Percentiles rank a stretch among this genome's conserved stretches.
phyloP scores from a whole-genome alignment of 2,113 vertebrate species.

The Origma solitaria region DNA sequence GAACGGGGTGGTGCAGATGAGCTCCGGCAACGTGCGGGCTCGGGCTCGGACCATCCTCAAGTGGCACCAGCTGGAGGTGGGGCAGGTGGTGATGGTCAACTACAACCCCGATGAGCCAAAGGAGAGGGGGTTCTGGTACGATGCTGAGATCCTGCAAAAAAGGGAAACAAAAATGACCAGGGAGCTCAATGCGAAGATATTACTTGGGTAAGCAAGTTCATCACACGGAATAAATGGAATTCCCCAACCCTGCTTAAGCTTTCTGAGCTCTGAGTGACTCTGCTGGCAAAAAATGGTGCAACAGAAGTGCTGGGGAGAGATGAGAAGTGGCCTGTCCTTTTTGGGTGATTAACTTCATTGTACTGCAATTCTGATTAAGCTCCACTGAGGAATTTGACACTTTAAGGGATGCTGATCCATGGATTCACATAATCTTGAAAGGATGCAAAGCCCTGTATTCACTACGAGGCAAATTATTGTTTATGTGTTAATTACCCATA shows the following conservation, averaged over 20 bases:
- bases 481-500: not conserved
- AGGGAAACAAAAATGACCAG: conserved; percentile 79
- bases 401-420: not conserved
- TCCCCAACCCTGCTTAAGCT: not conserved
- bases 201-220: conserved; percentile 79
- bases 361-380: not conserved
- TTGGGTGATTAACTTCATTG: not conserved
- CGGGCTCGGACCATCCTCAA: conserved; percentile 84
- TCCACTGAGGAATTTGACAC: rapidly evolving
- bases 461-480: not conserved
- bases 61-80: conserved; percentile 89
- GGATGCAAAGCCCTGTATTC: rapidly evolving
- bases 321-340: not conserved
- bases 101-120: conserved; percentile 91
- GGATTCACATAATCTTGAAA: not conserved
- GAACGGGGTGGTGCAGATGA: conserved; percentile 84
- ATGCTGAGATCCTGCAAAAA: conserved; percentile 88
- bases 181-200: conserved; percentile 85
- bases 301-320: not conserved
- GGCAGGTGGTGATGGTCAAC: conserved; percentile 94
- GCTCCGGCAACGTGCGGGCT: conserved; percentile 80
- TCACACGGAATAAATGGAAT: not conserved
- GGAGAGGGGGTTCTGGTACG: conserved; percentile 96
- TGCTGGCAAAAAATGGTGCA: not conserved
- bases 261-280: not conserved